These are phyloP conservation scores for Meda fulgida DNA, from an alignment of 2,797 vertebrate species.

Conservation along the genomic window DNA sequence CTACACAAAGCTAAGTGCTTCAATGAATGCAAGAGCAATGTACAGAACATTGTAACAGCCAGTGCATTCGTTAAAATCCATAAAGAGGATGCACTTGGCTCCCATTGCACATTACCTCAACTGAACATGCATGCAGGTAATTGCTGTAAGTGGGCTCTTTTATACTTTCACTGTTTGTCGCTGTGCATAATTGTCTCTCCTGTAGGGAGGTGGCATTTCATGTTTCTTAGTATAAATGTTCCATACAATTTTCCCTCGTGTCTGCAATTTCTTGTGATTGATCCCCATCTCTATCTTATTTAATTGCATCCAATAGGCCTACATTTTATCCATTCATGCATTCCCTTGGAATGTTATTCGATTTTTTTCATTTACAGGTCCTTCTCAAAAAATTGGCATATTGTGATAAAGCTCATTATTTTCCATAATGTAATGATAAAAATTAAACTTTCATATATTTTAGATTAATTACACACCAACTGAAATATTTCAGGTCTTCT, in stretches of 20 bases:
- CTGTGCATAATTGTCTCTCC: not conserved
- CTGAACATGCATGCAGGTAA: not conserved
- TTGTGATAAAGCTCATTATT: no score
- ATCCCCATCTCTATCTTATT: constrained; percentile 26
- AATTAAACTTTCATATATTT: no score
- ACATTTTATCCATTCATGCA: no score
- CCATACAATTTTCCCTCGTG: not conserved
- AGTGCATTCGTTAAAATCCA: not conserved
- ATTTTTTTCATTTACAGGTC: no score
- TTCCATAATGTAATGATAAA: no score
- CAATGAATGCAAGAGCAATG: not conserved
- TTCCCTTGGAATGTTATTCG: not conserved
- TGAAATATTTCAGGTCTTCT: no score
- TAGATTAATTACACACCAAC: no score
- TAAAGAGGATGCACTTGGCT: not conserved
- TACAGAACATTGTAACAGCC: not conserved
- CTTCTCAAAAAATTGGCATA: no score
- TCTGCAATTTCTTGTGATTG: constrained; percentile 32
- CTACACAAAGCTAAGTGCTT: not conserved
- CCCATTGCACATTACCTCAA: not conserved
- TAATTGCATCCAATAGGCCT: not conserved
- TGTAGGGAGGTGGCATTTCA: constrained; percentile 16
- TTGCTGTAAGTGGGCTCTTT: not conserved
- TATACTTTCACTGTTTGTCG: not conserved
- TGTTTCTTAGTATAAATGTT: constrained; percentile 20